These are phyloP conservation scores for Melanotus villosus DNA, from an alignment of 2,888 invertebrate species.

Conservation along the genomic window DNA sequence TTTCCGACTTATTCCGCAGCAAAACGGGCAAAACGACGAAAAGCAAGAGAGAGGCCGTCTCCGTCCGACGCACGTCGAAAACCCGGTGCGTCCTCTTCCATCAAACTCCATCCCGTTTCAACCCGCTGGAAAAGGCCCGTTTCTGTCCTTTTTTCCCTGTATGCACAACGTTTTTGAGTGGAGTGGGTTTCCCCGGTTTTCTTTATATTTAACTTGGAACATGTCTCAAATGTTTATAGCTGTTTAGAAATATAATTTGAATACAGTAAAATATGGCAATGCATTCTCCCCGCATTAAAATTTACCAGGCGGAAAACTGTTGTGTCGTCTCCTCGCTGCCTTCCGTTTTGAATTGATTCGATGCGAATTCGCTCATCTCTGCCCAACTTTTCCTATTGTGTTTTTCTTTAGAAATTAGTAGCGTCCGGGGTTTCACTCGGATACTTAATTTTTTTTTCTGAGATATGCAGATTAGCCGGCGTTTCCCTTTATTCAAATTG, in stretches of 20 bases:
- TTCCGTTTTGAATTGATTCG: constrained; percentile 15
- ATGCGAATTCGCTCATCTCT: not conserved
- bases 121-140: constrained; percentile 17
- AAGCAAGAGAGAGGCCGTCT: constrained; percentile 9
- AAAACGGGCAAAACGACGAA: constrained; percentile 28
- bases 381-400: constrained; percentile 20
- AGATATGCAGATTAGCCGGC: constrained; percentile 13
- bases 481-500: constrained; percentile 17
- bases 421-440: constrained; percentile 4
- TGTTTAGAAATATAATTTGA: constrained; percentile 56
- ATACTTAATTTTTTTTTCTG: constrained; percentile 18
- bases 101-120: constrained; percentile 13
- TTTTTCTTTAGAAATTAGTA: constrained; percentile 24
- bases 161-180: constrained; percentile 27
- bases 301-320: constrained; percentile 33
- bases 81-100: constrained; percentile 20
- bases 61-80: not conserved
- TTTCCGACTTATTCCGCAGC: constrained; percentile 32
- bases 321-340: constrained; percentile 6
- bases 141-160: constrained; percentile 33
- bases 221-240: constrained; percentile 58
- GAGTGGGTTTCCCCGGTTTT: constrained; percentile 41
- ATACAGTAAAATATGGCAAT: constrained; percentile 46
- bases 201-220: constrained; percentile 52
- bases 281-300: constrained; percentile 43